Evolutionary conservation across 2,888 invertebrate species (phyloP).

Genomic region (Drosophila prostipennis): DNA sequence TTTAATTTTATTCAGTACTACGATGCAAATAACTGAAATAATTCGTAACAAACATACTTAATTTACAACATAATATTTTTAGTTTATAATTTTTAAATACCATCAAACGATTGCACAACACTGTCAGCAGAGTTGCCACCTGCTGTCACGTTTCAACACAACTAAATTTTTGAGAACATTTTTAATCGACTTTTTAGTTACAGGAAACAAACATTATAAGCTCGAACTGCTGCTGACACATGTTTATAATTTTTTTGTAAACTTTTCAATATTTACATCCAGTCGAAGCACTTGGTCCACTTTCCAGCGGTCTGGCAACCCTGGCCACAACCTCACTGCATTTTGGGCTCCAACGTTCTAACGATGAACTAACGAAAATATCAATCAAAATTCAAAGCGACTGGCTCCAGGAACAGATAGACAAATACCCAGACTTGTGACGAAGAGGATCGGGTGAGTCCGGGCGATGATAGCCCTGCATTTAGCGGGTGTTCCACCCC

Average conservation of each 20-base stretch:
- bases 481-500: not conserved
- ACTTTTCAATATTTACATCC: not conserved
- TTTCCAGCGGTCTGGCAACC: slow-evolving; percentile 48
- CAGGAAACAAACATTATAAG: not conserved
- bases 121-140: not conserved
- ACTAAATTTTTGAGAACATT: not conserved
- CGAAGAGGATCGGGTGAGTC: slow-evolving; percentile 44
- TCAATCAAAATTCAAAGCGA: slow-evolving; percentile 54
- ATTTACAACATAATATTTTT: too few relatives aligned
- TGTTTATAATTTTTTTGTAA: too few relatives aligned
- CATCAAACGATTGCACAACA: not conserved
- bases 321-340: slow-evolving; percentile 53
- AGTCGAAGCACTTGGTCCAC: not conserved
- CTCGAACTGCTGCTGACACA: not conserved
- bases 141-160: not conserved
- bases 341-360: slow-evolving; percentile 26
- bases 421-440: slow-evolving; percentile 12
- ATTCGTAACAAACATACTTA: too few relatives aligned
- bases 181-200: not conserved
- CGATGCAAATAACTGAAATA: too few relatives aligned
- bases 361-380: slow-evolving; percentile 53
- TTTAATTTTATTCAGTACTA: too few relatives aligned
- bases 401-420: slow-evolving; percentile 11
- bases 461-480: not conserved
- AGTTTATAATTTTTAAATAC: too few relatives aligned